A percentile compares a stretch with the other conserved stretches of the same genome.
phyloP scores from a whole-genome alignment of 2,113 vertebrate genomes.

The Coturnix japonica region DNA sequence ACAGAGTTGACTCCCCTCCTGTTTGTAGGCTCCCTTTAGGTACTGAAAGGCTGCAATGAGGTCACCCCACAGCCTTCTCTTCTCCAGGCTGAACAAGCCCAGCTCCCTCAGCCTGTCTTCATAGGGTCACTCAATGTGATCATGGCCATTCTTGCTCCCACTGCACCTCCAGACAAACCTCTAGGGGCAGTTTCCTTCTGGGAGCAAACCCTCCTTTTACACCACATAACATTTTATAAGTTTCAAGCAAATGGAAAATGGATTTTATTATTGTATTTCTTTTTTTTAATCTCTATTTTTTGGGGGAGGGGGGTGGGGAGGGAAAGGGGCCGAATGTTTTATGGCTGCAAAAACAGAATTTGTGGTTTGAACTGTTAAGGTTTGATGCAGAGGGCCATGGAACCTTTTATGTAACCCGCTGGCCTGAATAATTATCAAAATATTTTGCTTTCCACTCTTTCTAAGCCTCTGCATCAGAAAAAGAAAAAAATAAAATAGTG shows the following conservation, averaged over 20 bases:
- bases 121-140: neutral
- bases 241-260: constrained; percentile 92
- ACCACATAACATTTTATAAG: constrained; percentile 92
- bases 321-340: constrained; percentile 80
- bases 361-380: constrained; percentile 87
- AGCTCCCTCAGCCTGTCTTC: too few relatives aligned
- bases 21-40: too few relatives aligned
- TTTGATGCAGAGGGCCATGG: constrained; percentile 91
- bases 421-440: constrained; percentile 94
- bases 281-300: neutral
- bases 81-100: too few relatives aligned
- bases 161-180: constrained; percentile 4
- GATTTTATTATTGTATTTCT: constrained; percentile 78
- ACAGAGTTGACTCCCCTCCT: too few relatives aligned
- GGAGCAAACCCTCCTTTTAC: constrained; percentile 86
- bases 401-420: constrained; percentile 96
- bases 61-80: too few relatives aligned
- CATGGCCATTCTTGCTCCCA: neutral
- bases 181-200: constrained; percentile 78
- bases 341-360: constrained; percentile 90
- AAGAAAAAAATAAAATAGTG: constrained; percentile 47
- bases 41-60: too few relatives aligned
- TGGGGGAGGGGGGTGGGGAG: neutral
- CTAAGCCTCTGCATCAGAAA: constrained; percentile 83
- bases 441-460: constrained; percentile 97